Evolutionary conservation across 2,797 vertebrate genomes (phyloP).

Genomic region (Chromis chromis): DNA sequence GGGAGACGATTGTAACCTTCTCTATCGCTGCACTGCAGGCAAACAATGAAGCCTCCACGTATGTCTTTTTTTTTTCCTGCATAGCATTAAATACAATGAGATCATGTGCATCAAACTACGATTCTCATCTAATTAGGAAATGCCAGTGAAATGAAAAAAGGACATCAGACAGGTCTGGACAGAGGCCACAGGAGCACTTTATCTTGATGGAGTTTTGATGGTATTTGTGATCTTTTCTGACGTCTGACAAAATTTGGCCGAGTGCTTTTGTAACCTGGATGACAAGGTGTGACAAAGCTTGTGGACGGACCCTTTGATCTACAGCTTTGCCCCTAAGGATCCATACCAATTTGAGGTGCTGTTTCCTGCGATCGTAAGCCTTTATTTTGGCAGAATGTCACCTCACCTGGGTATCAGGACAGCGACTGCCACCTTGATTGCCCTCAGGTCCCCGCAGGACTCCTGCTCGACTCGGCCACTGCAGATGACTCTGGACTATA

Average conservation of each 20-base stretch:
- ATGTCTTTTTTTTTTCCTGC: constrained; percentile 10
- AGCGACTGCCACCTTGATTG: constrained; percentile 60
- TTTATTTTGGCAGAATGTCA: constrained; percentile 69
- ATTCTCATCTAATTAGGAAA: constrained; percentile 71
- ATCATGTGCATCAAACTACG: constrained; percentile 58
- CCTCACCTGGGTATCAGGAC: constrained; percentile 59
- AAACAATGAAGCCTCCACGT: constrained; percentile 35
- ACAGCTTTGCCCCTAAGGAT: constrained; percentile 34
- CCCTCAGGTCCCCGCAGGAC: constrained; percentile 48
- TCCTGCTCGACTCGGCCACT: constrained; percentile 1
- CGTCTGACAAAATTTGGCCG: constrained; percentile 56
- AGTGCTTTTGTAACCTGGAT: constrained; percentile 27
- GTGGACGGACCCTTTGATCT: constrained; percentile 23
- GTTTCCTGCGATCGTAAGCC: constrained; percentile 54
- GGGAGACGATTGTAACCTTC: constrained; percentile 59
- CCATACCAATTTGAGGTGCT: constrained; percentile 34
- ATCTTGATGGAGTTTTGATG: constrained; percentile 60
- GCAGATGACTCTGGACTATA: constrained; percentile 28
- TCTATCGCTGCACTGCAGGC: constrained; percentile 63
- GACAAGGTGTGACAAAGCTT: constrained; percentile 40
- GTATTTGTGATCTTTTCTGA: constrained; percentile 61
- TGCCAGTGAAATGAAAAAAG: constrained; percentile 46
- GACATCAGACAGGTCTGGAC: constrained; percentile 54
- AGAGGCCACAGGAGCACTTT: constrained; percentile 69
- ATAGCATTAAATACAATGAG: constrained; percentile 60